These are phyloP conservation scores for Rhopalosiphum maidis DNA, from an alignment of 1,140 invertebrate species.

Conservation along the genomic window DNA sequence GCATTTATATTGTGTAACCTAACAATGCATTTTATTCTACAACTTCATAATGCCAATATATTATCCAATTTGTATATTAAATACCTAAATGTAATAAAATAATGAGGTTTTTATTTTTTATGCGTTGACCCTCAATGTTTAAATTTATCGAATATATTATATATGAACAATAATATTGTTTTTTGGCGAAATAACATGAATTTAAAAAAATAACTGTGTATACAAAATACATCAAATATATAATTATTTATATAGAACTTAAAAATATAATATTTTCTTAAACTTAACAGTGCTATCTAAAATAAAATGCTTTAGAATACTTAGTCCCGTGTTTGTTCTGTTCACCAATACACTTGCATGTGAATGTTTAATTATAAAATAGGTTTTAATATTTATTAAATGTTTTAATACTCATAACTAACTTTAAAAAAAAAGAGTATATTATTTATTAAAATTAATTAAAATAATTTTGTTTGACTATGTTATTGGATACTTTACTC, in stretches of 20 bases:
- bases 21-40: not conserved
- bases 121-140: not conserved
- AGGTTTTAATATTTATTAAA: not conserved
- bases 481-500: not conserved
- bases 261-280: too few relatives aligned
- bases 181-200: not conserved
- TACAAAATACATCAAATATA: not conserved
- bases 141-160: not conserved
- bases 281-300: too few relatives aligned
- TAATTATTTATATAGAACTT: too few relatives aligned
- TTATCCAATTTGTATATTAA: not conserved
- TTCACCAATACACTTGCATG: too few relatives aligned
- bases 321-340: too few relatives aligned
- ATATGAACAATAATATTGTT: not conserved
- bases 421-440: too few relatives aligned
- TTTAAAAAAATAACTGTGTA: not conserved
- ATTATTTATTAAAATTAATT: not conserved
- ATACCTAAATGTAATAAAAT: not conserved
- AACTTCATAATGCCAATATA: not conserved
- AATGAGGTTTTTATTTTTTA: not conserved
- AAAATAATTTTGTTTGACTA: not conserved
- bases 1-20: not conserved
- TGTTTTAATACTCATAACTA: not conserved
- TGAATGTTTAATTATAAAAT: not conserved
- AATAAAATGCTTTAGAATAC: too few relatives aligned